Evolutionary conservation across 2,888 invertebrate genomes (phyloP).

Genomic region (Gerris lacustris): DNA sequence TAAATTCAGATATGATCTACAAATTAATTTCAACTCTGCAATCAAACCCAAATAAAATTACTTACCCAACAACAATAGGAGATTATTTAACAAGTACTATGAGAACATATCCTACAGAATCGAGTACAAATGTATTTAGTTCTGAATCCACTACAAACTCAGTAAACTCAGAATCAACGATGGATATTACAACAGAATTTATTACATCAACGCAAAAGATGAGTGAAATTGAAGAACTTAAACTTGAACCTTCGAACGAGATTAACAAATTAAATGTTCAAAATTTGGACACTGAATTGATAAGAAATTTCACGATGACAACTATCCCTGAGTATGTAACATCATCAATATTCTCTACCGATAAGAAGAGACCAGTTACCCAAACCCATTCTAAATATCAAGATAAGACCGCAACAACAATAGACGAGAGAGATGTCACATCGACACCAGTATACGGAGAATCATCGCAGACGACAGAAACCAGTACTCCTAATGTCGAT

Average conservation of each 20-base stretch:
- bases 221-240: too few species aligned
- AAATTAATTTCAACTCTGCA: background rate
- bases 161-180: background rate
- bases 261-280: too few species aligned
- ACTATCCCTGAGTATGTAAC: too few species aligned
- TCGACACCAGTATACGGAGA: conserved; percentile 9
- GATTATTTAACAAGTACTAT: background rate
- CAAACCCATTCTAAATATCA: background rate
- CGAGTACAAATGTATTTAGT: background rate
- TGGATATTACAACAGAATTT: background rate
- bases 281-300: too few species aligned
- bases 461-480: conserved; percentile 11
- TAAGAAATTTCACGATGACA: too few species aligned
- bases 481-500: conserved; percentile 8
- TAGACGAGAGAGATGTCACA: background rate
- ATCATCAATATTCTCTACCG: too few species aligned
- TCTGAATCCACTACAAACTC: background rate
- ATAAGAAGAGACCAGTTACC: too few species aligned
- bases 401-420: background rate
- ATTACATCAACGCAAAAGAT: background rate
- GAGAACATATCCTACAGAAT: background rate
- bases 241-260: too few species aligned
- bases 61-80: background rate
- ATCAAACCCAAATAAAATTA: background rate
- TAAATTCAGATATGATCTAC: conserved; percentile 1